Evolutionary conservation across 2,888 invertebrate genomes (phyloP).

Genomic region (Lordiphosa andalusiaca): DNA sequence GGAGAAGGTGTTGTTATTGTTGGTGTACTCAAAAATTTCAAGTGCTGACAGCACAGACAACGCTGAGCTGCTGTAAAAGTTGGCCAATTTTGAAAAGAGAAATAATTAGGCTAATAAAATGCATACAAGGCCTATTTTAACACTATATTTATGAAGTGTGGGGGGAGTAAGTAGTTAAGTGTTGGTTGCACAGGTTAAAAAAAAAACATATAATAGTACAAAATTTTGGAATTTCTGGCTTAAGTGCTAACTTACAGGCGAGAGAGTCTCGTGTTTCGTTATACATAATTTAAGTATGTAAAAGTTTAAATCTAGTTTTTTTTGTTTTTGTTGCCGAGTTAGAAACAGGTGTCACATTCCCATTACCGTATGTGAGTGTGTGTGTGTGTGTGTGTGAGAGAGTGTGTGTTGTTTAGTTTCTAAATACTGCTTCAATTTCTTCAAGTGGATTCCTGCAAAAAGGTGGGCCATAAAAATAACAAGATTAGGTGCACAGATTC

Average conservation of each 20-base stretch:
- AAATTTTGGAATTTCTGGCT: conserved; percentile 34
- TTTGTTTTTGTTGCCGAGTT: conserved; percentile 1
- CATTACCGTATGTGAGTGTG: conserved; percentile 5
- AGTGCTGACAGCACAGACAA: conserved; percentile 48
- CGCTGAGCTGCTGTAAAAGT: conserved; percentile 19
- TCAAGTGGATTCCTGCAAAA: conserved; percentile 80
- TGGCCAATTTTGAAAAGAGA: conserved; percentile 31
- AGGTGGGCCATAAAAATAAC: conserved; percentile 29
- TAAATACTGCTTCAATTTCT: conserved; percentile 81
- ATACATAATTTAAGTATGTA: conserved; percentile 26
- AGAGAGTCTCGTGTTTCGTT: conserved; percentile 49
- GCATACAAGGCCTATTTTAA: conserved; percentile 29
- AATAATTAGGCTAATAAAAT: conserved; percentile 44
- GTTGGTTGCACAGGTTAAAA: conserved; percentile 26
- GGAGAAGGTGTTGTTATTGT: conserved; percentile 14
- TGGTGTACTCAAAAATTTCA: conserved; percentile 44
- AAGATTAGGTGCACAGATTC: conserved; percentile 20
- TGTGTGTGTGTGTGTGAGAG: conserved; percentile 12
- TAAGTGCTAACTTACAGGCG: conserved; percentile 54
- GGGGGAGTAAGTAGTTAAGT: neutral
- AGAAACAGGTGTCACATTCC: neutral
- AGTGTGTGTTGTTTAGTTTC: conserved; percentile 70
- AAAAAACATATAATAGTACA: conserved; percentile 20
- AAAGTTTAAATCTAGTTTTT: neutral
- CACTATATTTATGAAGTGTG: conserved; percentile 44